These are phyloP conservation scores for Oreortyx pictus DNA, from an alignment of 2,797 vertebrate species.

Conservation along the genomic window DNA sequence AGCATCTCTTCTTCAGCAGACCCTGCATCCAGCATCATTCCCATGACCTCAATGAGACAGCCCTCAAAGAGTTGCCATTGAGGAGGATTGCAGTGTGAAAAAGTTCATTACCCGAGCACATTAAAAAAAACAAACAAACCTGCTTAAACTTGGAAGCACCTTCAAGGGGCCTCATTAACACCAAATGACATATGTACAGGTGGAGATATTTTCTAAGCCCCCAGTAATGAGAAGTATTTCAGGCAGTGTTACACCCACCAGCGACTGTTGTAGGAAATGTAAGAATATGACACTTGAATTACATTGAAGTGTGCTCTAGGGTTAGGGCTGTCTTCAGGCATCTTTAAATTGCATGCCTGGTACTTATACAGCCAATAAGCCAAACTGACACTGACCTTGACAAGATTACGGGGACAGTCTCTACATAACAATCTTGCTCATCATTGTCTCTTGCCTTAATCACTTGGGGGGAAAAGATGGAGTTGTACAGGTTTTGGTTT, in stretches of 20 bases:
- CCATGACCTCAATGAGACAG: background rate
- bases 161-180: slow-evolving; percentile 48
- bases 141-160: background rate
- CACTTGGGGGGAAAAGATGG: background rate
- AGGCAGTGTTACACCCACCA: slow-evolving; percentile 50
- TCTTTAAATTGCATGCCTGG: background rate
- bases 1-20: background rate
- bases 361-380: background rate
- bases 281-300: slow-evolving; percentile 44
- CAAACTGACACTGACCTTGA: slow-evolving; percentile 20
- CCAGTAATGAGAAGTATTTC: slow-evolving; percentile 29
- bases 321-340: background rate
- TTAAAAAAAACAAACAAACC: background rate
- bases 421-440: background rate
- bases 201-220: slow-evolving; percentile 51
- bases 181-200: slow-evolving; percentile 43
- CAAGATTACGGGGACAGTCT: background rate
- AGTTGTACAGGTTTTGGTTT: slow-evolving; percentile 12
- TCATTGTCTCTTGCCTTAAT: background rate
- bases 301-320: background rate
- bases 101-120: background rate
- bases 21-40: background rate
- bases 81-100: background rate
- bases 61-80: background rate
- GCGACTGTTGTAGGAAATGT: slow-evolving; percentile 36